A percentile compares a stretch with the other conserved stretches of the same genome.
phyloP scores from a whole-genome alignment of 1,140 invertebrate species.

The Elymnias hypermnestra region DNA sequence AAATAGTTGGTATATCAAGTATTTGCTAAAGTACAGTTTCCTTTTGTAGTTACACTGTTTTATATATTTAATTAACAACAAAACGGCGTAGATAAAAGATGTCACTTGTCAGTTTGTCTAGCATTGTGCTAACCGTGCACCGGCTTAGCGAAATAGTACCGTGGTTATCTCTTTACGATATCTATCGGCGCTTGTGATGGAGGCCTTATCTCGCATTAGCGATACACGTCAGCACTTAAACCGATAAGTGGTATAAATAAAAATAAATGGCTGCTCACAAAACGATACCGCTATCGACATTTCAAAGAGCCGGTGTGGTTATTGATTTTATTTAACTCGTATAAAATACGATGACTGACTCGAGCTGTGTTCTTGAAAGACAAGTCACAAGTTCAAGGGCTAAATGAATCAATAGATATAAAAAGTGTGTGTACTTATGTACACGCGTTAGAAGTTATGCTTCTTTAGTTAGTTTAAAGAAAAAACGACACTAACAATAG shows the following conservation, averaged over 20 bases:
- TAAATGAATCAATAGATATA: too few species aligned
- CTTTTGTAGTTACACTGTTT: too few species aligned
- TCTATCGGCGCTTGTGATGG: slow-evolving; percentile 14
- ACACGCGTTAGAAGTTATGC: too few species aligned
- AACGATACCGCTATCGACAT: slow-evolving; percentile 20
- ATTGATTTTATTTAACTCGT: too few species aligned
- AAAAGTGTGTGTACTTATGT: too few species aligned
- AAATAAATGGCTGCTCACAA: slow-evolving; percentile 21
- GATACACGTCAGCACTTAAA: slow-evolving; percentile 24
- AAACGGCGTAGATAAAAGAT: background rate
- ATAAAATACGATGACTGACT: too few species aligned
- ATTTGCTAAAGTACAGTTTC: too few species aligned
- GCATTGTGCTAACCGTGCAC: background rate
- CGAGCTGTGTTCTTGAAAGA: too few species aligned
- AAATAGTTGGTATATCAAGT: too few species aligned
- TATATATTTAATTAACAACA: background rate
- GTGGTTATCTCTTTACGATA: background rate
- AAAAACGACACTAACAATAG: too few species aligned
- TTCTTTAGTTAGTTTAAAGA: too few species aligned
- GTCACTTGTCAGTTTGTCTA: background rate
- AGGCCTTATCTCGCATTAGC: slow-evolving; percentile 19
- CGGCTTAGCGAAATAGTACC: background rate
- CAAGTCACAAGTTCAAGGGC: too few species aligned
- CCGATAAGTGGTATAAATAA: slow-evolving; percentile 25
- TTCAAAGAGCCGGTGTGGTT: slow-evolving; percentile 7